Evolutionary conservation across 2,797 vertebrate genomes (phyloP).

Genomic region (Lutjanus campechanus): DNA sequence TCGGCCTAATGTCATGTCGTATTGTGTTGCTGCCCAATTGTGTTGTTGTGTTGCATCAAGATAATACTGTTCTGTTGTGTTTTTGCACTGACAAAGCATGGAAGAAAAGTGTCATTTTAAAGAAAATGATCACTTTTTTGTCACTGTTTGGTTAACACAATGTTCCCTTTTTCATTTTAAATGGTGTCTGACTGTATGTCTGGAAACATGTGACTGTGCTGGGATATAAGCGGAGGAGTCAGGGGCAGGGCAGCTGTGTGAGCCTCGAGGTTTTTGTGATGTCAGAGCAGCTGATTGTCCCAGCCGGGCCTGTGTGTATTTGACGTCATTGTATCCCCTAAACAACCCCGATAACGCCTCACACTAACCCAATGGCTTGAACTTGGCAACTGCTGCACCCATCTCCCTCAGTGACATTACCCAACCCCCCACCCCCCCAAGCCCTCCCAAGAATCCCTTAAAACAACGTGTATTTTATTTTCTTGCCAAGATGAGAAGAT

Average conservation of each 20-base stretch:
- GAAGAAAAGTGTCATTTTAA: conserved; percentile 11
- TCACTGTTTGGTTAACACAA: conserved; percentile 3
- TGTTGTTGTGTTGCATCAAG: conserved; percentile 59
- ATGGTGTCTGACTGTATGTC: conserved; percentile 11
- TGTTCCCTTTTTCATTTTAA: neutral
- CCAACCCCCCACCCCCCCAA: neutral
- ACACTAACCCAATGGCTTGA: conserved; percentile 65
- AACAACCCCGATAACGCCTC: conserved; percentile 37
- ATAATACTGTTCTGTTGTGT: conserved; percentile 61
- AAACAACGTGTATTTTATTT: neutral
- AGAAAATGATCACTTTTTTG: neutral
- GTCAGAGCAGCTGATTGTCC: conserved; percentile 58
- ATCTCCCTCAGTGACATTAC: conserved; percentile 22
- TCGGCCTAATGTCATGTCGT: conserved; percentile 70
- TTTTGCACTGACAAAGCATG: conserved; percentile 72
- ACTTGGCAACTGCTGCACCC: conserved; percentile 19
- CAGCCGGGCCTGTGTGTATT: conserved; percentile 43
- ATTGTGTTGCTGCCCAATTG: conserved; percentile 69
- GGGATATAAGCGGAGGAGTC: conserved; percentile 44
- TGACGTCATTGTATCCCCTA: conserved; percentile 6
- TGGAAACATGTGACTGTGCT: conserved; percentile 41
- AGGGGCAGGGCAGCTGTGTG: conserved; percentile 44
- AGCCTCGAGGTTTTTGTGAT: conserved; percentile 53
- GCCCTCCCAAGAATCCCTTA: neutral
- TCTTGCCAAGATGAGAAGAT: neutral